A percentile compares a stretch with the other conserved stretches of the same genome.
Evolutionary conservation across 2,113 vertebrate genomes (phyloP).

Genomic region (Asarcornis scutulata): DNA sequence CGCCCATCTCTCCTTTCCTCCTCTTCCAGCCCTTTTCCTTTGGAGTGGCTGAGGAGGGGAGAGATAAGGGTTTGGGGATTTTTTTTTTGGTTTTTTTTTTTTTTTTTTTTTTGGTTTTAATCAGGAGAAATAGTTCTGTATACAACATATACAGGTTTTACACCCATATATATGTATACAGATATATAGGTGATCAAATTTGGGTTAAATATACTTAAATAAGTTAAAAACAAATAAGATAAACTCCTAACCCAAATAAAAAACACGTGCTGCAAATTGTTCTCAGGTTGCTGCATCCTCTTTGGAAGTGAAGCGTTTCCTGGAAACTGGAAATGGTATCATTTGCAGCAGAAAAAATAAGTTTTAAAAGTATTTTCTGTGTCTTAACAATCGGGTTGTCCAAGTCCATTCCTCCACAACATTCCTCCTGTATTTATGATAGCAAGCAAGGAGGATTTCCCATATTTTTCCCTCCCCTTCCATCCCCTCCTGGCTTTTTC

Average conservation of each 20-base stretch:
- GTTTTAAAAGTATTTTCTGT: not conserved
- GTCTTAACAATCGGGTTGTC: not conserved
- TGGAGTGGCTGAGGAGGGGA: no score
- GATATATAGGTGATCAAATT: no score
- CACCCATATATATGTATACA: no score
- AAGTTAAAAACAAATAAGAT: not conserved
- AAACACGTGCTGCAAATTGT: not conserved
- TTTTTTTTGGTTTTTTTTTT: no score
- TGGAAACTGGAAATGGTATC: not conserved
- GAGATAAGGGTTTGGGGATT: no score
- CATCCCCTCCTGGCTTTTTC: no score
- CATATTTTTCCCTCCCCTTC: not conserved
- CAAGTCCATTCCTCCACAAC: not conserved
- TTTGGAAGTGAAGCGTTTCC: not conserved
- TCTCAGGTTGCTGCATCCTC: not conserved
- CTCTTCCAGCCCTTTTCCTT: no score
- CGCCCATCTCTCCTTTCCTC: no score
- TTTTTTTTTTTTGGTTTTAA: no score
- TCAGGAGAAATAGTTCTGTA: no score
- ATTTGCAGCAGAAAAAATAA: not conserved
- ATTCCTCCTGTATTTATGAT: not conserved
- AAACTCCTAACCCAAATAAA: not conserved
- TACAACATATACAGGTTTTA: rapidly evolving
- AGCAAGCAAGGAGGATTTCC: not conserved
- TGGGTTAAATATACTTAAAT: not conserved